Conservation (phyloP, 2,888 invertebrate genomes). For the Hemistola chrysoprasaria region DNA sequence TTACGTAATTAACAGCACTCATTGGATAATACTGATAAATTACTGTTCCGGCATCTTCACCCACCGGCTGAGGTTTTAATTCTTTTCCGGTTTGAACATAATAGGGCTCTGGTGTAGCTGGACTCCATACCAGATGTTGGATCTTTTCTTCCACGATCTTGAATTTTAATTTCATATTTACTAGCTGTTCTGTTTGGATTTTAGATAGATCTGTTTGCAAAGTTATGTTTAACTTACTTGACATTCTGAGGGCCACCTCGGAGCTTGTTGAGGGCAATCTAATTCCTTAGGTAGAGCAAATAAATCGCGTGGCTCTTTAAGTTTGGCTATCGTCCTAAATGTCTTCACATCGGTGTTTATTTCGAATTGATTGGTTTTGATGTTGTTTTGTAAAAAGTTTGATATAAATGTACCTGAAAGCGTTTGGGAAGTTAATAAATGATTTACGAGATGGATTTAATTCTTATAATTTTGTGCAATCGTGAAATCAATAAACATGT, state of each 20-base stretch:
- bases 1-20: slow-evolving; percentile 94
- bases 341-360: slow-evolving; percentile 86
- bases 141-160: slow-evolving; percentile 93
- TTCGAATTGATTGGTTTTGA: slow-evolving; percentile 87
- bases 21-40: slow-evolving; percentile 93
- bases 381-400: slow-evolving; percentile 82
- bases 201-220: not conserved
- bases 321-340: slow-evolving; percentile 83
- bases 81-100: slow-evolving; percentile 90
- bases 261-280: slow-evolving; percentile 89
- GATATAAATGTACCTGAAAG: slow-evolving; percentile 82
- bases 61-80: slow-evolving; percentile 91
- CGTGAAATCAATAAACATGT: slow-evolving; percentile 4
- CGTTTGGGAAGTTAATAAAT: slow-evolving; percentile 22
- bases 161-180: slow-evolving; percentile 6
- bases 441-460: not conserved
- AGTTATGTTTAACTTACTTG: slow-evolving; percentile 82
- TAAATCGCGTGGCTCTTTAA: slow-evolving; percentile 87
- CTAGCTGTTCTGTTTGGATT: not conserved
- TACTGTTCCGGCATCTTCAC: slow-evolving; percentile 92
- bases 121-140: slow-evolving; percentile 88
- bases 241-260: slow-evolving; percentile 94
- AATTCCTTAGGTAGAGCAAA: slow-evolving; percentile 87
- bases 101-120: slow-evolving; percentile 90
- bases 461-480: no score